These are phyloP conservation scores for Poeciliopsis presidionis DNA, from an alignment of 2,797 vertebrate species.

Conservation along the genomic window DNA sequence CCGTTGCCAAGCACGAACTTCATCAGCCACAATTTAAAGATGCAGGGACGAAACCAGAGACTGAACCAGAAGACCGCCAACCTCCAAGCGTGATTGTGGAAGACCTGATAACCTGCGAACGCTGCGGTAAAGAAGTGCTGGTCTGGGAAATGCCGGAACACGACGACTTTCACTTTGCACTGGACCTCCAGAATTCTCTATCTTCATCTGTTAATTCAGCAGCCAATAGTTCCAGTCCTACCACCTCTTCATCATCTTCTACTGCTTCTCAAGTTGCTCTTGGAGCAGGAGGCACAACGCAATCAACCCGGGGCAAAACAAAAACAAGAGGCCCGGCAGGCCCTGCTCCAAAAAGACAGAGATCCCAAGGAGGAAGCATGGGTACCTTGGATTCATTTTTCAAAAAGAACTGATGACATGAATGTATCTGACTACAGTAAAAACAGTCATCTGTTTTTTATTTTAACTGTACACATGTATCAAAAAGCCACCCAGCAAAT, in stretches of 20 bases:
- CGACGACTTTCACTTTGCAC: slow-evolving; percentile 92
- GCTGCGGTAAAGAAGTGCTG: slow-evolving; percentile 83
- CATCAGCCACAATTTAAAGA: slow-evolving; percentile 17
- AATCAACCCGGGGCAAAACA: slow-evolving; percentile 73
- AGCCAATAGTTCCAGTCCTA: slow-evolving; percentile 21
- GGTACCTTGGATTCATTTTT: slow-evolving; percentile 91
- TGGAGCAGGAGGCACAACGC: slow-evolving; percentile 36
- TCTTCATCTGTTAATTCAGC: slow-evolving; percentile 40
- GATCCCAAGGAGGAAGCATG: slow-evolving; percentile 68
- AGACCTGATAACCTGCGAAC: slow-evolving; percentile 86
- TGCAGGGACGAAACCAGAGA: slow-evolving; percentile 12
- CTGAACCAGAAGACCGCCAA: not conserved
- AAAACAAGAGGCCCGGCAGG: slow-evolving; percentile 77
- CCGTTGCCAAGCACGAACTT: slow-evolving; percentile 2
- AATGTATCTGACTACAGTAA: not conserved
- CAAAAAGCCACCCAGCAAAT: not conserved
- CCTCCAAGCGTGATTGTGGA: slow-evolving; percentile 45
- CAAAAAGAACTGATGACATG: slow-evolving; percentile 75
- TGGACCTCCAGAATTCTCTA: slow-evolving; percentile 91
- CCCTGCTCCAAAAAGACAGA: slow-evolving; percentile 81
- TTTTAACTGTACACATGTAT: not conserved
- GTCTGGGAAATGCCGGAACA: slow-evolving; percentile 96
- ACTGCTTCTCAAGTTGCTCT: slow-evolving; percentile 47
- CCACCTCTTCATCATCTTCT: slow-evolving; percentile 18
- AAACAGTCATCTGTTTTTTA: not conserved